Evolutionary conservation across 2,888 invertebrate genomes (phyloP).

Genomic region (Amphipoea lucens): DNA sequence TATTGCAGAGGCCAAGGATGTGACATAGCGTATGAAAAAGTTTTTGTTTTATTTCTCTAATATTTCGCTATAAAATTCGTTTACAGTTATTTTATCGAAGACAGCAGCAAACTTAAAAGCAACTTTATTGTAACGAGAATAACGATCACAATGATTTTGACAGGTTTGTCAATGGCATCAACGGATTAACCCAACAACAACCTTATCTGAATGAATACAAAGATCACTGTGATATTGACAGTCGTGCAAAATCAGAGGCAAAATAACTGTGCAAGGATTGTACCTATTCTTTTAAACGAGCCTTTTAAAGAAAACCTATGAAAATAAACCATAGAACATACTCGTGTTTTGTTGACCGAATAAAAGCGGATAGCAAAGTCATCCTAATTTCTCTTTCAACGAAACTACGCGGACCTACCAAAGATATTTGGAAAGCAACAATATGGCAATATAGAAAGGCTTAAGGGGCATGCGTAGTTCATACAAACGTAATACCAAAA

Average conservation of each 20-base stretch:
- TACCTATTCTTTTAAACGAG: background rate
- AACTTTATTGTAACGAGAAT: no score
- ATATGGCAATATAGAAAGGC: slow-evolving; percentile 45
- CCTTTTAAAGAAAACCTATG: no score
- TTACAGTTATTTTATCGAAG: no score
- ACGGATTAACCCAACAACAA: no score
- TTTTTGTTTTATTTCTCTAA: background rate
- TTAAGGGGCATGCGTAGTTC: slow-evolving; percentile 4
- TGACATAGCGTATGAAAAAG: background rate
- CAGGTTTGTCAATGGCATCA: no score
- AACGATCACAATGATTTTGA: no score
- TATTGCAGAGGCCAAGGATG: background rate
- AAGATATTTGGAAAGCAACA: background rate
- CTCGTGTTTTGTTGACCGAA: background rate
- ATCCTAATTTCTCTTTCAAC: slow-evolving; percentile 45
- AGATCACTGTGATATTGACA: no score
- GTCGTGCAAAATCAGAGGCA: no score
- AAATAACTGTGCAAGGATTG: no score
- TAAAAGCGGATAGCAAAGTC: background rate
- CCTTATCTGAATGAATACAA: no score
- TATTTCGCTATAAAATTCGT: background rate
- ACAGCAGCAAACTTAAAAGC: no score
- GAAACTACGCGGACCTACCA: background rate
- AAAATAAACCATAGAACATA: background rate
- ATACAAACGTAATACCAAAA: no score